Evolutionary conservation across 2,888 invertebrate species (phyloP), one percentile per base, ranked within the genome.

Genomic region (Troides helena): DNA sequence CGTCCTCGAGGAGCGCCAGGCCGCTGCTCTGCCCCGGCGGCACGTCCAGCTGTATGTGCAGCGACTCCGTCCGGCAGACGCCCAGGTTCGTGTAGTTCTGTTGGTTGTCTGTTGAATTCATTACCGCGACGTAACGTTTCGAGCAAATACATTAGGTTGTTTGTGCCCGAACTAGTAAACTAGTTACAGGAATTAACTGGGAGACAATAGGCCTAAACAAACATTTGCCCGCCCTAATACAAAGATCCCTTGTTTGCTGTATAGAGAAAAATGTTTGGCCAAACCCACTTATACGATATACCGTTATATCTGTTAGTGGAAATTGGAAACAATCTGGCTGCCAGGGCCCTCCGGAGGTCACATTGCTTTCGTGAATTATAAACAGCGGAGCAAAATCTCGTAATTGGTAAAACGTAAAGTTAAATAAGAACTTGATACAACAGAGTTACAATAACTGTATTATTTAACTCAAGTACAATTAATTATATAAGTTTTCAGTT

Each of bases 81-180:
- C 90, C 92, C 82, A 92, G 87, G 64, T 86, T 89, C 85, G 90
- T 88, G 78, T 89, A 90, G 79, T 87, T 89, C 72, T 89, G 90
- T 77, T 90, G 90, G 71, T 80, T 86, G 43, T 88, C 89, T 81
- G 74, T 68, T 62, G 62, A 68, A 69, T 58, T 71, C 46, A 65
- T 72, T 69, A 67, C 10, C 62, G 57, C 58, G 30, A 63, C 43
- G 65, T 58, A 67, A 63, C 59, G 39, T 62, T 67, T 63, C 69
- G 65, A 21, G 67, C 67, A 70, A 68, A 73, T 69, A 72, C 66
- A 71, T 59, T 71, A 71, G 59, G 61, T 58, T 67, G 71, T 73
- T 68, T 57, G 65, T 59, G 68, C 65, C 69, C 64, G 67, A 76
- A 77, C 72, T 74, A 73, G 53, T 72, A 66, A 73, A 72, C 70